Evolutionary conservation across 2,888 invertebrate species (phyloP), one percentile per base, ranked within the genome.

Genomic region (Apoda limacodes): DNA sequence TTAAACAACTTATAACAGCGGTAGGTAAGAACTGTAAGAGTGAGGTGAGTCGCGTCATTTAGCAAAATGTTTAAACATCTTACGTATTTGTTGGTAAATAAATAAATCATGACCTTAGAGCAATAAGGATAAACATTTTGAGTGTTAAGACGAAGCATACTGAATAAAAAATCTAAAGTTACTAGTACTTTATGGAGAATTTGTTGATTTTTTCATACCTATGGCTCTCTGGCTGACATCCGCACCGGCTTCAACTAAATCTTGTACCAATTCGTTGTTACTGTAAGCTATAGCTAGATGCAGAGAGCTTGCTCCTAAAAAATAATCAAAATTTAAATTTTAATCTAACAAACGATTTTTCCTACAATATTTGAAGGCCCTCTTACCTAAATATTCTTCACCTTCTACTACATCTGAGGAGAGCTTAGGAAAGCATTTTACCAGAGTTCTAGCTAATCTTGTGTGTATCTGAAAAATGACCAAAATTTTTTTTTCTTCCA

Each of bases 211-310:
- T n/a, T n/a, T n/a, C n/a, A n/a, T n/a, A 86, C 98, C 98, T 22
- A 92, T 91, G 4, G 98, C 98, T 54, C 97, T 82, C 60, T 97
- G 95, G 52, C 92, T 89, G 13, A 98, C 93, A 53, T 92, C 88
- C 5, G 96, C 95, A 0, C 96, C 97, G 9, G 92, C 91, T 57
- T 95, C 93, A 2, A 98, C 91, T 31, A 99, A 81, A 55, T 95
- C 91, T 58, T 94, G 93, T 0, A 97, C 96, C 32, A 98, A 78
- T 52, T 97, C 97, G 57, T 97, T 94, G 66, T 98, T 98, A 58
- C 90, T 93, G 61, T 97, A 96, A 0, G 98, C 97, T 46, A 98
- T 98, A 0, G 98, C 96, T 39, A 99, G 82, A 66, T 99, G 98
- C 19, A 99, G 80, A 1, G 95, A 92, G 64, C 96, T 93, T 7